Evolutionary conservation across 2,113 vertebrate species (phyloP).

Genomic region (Machaerirhynchus nigripectus): DNA sequence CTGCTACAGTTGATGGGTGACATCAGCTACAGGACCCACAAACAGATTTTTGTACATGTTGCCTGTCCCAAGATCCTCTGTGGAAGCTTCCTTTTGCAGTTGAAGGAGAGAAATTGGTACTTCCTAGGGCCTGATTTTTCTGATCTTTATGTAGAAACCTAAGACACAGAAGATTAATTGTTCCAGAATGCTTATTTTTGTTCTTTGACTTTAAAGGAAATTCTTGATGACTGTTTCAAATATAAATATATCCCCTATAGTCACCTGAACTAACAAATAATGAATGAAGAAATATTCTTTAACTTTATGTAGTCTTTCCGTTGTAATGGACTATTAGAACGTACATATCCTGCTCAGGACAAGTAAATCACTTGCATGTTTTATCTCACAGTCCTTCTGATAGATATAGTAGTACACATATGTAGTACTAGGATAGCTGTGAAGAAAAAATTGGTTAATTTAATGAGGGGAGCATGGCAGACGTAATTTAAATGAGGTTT

Average conservation of each 20-base stretch:
- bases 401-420: background rate
- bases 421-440: accelerated
- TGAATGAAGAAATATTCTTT: background rate
- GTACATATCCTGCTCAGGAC: background rate
- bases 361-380: background rate
- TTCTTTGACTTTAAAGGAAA: background rate
- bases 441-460: background rate
- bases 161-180: background rate
- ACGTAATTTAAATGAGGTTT: background rate
- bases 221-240: background rate
- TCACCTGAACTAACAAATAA: background rate
- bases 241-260: background rate
- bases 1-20: background rate
- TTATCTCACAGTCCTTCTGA: background rate
- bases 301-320: background rate
- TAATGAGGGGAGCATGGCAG: background rate
- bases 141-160: background rate
- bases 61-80: background rate
- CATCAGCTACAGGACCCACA: background rate
- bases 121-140: background rate
- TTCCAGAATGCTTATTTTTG: background rate
- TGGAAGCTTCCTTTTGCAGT: background rate
- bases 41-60: background rate
- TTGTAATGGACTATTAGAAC: background rate
- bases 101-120: background rate